Conservation (phyloP, 1,140 invertebrate genomes). For the Gryon sp. region DNA sequence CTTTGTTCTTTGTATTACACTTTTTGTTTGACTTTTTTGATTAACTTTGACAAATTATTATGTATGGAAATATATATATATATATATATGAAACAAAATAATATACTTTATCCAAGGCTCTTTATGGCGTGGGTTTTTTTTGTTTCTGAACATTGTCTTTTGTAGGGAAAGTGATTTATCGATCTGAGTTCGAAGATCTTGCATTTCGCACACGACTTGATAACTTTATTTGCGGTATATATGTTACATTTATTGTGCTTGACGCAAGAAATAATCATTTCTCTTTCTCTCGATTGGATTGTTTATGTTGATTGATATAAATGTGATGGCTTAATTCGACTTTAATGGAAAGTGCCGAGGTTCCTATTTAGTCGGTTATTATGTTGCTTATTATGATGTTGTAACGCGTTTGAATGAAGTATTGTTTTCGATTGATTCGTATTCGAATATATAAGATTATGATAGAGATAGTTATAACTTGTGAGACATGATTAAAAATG, state of each 20-base stretch:
- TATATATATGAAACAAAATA: too few species aligned
- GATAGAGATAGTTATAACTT: too few species aligned
- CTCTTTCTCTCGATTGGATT: constrained; percentile 37
- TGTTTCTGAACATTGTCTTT: constrained; percentile 47
- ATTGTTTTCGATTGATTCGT: too few species aligned
- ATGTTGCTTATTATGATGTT: constrained; percentile 11
- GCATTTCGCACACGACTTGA: constrained; percentile 52
- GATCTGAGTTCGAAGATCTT: constrained; percentile 51
- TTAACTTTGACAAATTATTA: constrained; percentile 27
- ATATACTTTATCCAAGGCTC: too few species aligned
- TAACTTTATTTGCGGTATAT: constrained; percentile 54
- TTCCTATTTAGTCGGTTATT: constrained; percentile 39
- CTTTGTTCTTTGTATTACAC: too few species aligned
- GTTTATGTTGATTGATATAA: constrained; percentile 59
- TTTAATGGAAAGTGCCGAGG: constrained; percentile 39
- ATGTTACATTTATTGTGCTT: constrained; percentile 54
- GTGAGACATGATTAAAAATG: too few species aligned
- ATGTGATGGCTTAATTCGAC: constrained; percentile 48
- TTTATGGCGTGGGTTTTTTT: too few species aligned
- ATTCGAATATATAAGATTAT: too few species aligned
- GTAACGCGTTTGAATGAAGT: constrained; percentile 10
- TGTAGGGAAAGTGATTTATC: constrained; percentile 58
- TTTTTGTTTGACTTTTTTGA: constrained; percentile 14
- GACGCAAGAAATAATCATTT: constrained; percentile 35
- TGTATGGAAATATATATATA: too few species aligned